Conservation (phyloP, 2,113 vertebrate species). For the Sterna hirundo region DNA sequence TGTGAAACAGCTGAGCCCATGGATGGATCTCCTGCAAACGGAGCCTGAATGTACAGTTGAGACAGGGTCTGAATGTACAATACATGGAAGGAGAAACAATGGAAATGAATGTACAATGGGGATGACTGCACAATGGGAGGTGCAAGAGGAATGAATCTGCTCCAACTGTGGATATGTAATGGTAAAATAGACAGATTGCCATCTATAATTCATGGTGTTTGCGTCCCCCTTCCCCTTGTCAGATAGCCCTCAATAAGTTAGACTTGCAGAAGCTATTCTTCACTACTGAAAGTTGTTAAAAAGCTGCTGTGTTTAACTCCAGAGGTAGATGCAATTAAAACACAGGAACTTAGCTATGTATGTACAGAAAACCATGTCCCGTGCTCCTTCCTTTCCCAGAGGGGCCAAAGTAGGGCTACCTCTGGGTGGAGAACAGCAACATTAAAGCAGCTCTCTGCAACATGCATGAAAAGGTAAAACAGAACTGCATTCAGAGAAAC, state of each 20-base stretch:
- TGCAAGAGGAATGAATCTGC: conserved; percentile 30
- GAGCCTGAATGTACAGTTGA: conserved; percentile 26
- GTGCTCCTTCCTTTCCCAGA: neutral
- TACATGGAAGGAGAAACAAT: conserved; percentile 28
- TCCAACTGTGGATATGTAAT: conserved; percentile 5
- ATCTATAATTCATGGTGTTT: conserved; percentile 60
- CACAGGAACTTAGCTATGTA: neutral
- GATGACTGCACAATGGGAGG: neutral
- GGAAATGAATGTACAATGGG: conserved; percentile 18
- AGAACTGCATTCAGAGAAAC: neutral
- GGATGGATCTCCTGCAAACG: conserved; percentile 47
- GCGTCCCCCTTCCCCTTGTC: conserved; percentile 27
- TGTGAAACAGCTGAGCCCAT: conserved; percentile 67
- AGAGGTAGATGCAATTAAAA: conserved; percentile 11
- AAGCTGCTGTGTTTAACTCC: neutral
- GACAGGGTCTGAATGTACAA: conserved; percentile 48
- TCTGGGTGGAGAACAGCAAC: neutral
- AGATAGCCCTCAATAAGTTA: conserved; percentile 56
- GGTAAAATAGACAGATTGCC: conserved; percentile 39
- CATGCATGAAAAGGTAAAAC: accelerated
- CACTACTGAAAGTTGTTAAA: conserved; percentile 1
- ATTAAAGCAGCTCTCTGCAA: neutral
- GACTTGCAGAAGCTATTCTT: conserved; percentile 30
- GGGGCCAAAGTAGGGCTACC: neutral
- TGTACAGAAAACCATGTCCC: neutral